Base-by-base conservation (phyloP, 2,113 vertebrate species). In the Chascanopsetta lugubris region DNA sequence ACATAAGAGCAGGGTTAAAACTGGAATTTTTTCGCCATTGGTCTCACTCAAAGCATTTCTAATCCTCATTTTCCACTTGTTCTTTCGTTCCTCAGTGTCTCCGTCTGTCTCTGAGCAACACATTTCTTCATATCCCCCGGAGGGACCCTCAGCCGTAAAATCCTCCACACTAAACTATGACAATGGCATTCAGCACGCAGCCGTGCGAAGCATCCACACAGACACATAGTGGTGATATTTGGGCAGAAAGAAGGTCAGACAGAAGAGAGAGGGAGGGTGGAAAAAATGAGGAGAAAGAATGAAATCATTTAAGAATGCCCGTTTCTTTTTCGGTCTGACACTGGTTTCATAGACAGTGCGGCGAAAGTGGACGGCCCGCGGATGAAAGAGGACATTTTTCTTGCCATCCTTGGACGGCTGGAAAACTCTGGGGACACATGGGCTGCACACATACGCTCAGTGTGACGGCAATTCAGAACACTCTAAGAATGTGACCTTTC, bases 341-440 rank as follows among this genome's bases (percentile, higher is more conserved):
- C 57, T 50, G 26, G 4, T 56, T 69, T 22, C 46, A 6, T 42
- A 77, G 72, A 80, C 56, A 75, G 81, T 32, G 69, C 71, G 82
- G 59, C 59, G 56, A 61, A 80, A 75, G 75, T 71, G 51, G 67
- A 79, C 36, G 77, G 59, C n/a, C n/a, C n/a, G n/a, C n/a, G 67
- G 77, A 86, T 87, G 75, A 90, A 89, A 89, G 84, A 61, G 58
- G 53, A 64, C 72, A 69, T 87, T 88, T 88, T 87, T 82, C 79
- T 69, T 67, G 63, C 70, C 11, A 55, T 86, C 70, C 70, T 56
- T 61, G 61, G 72, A 83, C 63, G 47, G 72, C 68, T 51, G 64
- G 67, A 87, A 85, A 82, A 72, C 82, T 87, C 77, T 61, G 61
- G 13, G 62, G 49, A 64, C 51, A 57, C 40, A 79, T 36, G 55